A percentile compares a stretch with the other conserved stretches of the same genome.
These are phyloP conservation scores for Colossoma macropomum DNA, from an alignment of 2,113 vertebrate genomes.

Conservation along the genomic window DNA sequence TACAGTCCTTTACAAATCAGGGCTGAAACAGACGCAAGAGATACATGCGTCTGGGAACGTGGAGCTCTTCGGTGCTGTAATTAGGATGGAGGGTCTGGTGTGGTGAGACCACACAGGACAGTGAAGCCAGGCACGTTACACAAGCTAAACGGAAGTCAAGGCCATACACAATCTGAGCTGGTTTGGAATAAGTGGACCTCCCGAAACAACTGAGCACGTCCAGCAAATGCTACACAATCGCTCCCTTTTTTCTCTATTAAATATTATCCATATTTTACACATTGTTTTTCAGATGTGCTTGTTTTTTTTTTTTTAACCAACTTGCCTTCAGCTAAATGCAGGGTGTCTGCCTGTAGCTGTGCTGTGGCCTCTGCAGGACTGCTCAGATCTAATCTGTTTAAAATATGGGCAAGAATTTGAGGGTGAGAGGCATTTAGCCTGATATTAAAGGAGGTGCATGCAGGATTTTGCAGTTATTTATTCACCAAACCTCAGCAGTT, in stretches of 20 bases:
- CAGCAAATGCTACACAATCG: neutral
- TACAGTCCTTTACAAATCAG: conserved; percentile 5
- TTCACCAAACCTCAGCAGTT: neutral
- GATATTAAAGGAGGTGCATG: neutral
- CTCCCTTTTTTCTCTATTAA: neutral
- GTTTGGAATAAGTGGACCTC: neutral
- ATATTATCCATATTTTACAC: neutral
- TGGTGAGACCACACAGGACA: conserved; percentile 13
- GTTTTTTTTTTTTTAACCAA: neutral
- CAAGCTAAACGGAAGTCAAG: neutral
- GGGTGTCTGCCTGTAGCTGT: neutral
- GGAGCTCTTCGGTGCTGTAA: neutral
- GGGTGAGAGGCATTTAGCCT: neutral
- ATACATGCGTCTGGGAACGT: neutral
- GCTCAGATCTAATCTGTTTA: neutral
- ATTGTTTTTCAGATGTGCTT: neutral
- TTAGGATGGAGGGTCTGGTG: conserved; percentile 12
- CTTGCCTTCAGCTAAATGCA: neutral
- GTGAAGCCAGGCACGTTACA: neutral
- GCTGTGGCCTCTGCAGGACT: neutral
- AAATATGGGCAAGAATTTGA: neutral
- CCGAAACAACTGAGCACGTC: neutral
- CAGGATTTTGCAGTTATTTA: neutral
- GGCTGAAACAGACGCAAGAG: conserved; percentile 14
- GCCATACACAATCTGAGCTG: neutral